Evolutionary conservation across 37 sponge, comb jelly and placozoan species (phyloP), one percentile per base, ranked within the genome.

Genomic region (Mnemiopsis leidyi): DNA sequence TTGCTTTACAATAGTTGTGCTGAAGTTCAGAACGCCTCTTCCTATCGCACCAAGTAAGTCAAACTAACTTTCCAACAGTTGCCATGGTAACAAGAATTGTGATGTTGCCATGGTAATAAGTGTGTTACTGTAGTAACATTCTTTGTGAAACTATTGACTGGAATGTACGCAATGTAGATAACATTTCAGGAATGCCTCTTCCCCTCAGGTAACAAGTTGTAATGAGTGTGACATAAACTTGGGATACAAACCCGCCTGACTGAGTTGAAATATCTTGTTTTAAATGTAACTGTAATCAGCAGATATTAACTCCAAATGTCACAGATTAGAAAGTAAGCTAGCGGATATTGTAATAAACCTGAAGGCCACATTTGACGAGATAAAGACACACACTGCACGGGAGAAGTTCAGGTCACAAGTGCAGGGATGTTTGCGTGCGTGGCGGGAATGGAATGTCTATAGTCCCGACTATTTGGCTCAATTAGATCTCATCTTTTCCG

Each of bases 1-100:
- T 96, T 99, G 18, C 94, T 99, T 9, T 95, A 96, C 32, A 99
- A 99, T 94, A 95, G 95, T 68, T 90, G 93, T 33, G 83, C 97
- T 30, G 39, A 92, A 25, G 92, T 95, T 20, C 92, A 94, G 26
- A 92, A 95, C 35, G 93, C 96, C 0, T 95, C 96, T 18, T 85
- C 69, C 35, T 96, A 94, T 77, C 94, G 95, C 38, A 97, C 93
- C 83, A 94, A 95, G 97, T 97, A 36, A 95, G 94, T 38, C 20
- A 28, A 68, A 69, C 23, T 36, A 26, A 28, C 0, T 24, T 94
- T n/a, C 29, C 20, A 5, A n/a, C n/a, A 18, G 61, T 48, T 48
- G 13, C 61, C 13, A 48, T 48, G 61, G 61, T 48, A 48, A 48
- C 61, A 18, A 48, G 9, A 28, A 18, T 24, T 94, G 32, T 23